These are phyloP conservation scores for Heliconius melpomene DNA, from an alignment of 1,140 invertebrate genomes.

Conservation along the genomic window DNA sequence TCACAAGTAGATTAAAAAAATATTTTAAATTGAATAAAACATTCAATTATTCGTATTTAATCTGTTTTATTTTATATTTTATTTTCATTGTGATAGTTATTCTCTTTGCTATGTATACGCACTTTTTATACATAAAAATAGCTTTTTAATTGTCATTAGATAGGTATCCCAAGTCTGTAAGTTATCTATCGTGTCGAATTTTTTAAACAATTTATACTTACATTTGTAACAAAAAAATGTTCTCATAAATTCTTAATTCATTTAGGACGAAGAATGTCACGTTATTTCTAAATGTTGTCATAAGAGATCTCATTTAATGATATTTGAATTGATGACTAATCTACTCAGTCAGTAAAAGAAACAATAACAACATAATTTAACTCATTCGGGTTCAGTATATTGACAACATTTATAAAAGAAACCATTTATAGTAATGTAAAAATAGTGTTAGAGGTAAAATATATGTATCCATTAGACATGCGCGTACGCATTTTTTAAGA, in stretches of 20 bases:
- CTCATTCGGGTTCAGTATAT: background rate
- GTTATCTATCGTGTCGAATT: background rate
- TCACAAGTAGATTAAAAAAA: background rate
- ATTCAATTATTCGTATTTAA: background rate
- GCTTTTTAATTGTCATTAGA: background rate
- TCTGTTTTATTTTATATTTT: background rate
- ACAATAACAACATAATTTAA: background rate
- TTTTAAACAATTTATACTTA: slow-evolving; percentile 5
- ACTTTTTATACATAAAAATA: slow-evolving; percentile 9
- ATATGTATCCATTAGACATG: slow-evolving; percentile 4
- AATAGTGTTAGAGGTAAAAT: slow-evolving; percentile 20
- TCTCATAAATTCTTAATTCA: background rate
- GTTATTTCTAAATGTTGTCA: background rate
- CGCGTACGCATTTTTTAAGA: background rate
- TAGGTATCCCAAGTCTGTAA: background rate
- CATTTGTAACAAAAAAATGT: background rate
- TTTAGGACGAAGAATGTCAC: background rate
- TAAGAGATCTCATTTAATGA: background rate
- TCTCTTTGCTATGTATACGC: slow-evolving; percentile 10
- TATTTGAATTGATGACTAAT: no score
- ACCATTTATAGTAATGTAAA: slow-evolving; percentile 14
- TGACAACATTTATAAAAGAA: slow-evolving; percentile 3
- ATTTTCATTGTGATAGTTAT: background rate
- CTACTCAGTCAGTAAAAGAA: background rate
- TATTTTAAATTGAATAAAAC: background rate